phyloP scores from a whole-genome alignment of 1,140 invertebrate species.

The Drosophila nigromelanica region DNA sequence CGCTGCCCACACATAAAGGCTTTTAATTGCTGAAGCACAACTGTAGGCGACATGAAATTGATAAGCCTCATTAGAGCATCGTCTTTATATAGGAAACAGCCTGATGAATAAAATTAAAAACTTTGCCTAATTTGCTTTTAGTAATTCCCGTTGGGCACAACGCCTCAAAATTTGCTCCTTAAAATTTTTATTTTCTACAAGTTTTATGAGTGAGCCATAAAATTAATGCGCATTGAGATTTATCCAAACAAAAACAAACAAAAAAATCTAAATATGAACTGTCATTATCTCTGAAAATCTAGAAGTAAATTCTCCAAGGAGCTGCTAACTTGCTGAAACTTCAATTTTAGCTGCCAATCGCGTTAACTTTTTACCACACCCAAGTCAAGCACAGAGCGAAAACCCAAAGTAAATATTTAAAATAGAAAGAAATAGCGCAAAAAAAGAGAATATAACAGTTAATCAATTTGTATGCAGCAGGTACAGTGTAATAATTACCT shows the following conservation, averaged over 20 bases:
- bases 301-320: conserved; percentile 25
- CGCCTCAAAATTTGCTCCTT: conserved; percentile 32
- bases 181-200: conserved; percentile 4
- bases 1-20: conserved; percentile 48
- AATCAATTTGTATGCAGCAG: conserved; percentile 36
- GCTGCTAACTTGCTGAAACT: background rate
- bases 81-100: too few species aligned
- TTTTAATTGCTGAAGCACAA: conserved; percentile 49
- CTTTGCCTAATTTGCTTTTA: background rate
- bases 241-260: conserved; percentile 11
- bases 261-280: conserved; percentile 19
- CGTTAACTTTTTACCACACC: background rate
- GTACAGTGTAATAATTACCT: conserved; percentile 43
- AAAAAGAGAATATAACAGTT: conserved; percentile 10
- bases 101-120: conserved; percentile 1
- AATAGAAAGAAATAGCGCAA: background rate
- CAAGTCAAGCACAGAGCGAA: background rate
- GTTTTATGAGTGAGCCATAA: conserved; percentile 47
- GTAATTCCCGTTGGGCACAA: conserved; percentile 17
- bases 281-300: conserved; percentile 19
- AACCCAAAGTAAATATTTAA: conserved; percentile 8
- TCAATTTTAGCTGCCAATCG: conserved; percentile 13
- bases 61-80: conserved; percentile 12
- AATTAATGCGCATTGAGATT: conserved; percentile 38
- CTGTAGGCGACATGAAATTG: conserved; percentile 30